Evolutionary conservation across 2,113 vertebrate genomes (phyloP).

Genomic region (Salvelinus namaycush): DNA sequence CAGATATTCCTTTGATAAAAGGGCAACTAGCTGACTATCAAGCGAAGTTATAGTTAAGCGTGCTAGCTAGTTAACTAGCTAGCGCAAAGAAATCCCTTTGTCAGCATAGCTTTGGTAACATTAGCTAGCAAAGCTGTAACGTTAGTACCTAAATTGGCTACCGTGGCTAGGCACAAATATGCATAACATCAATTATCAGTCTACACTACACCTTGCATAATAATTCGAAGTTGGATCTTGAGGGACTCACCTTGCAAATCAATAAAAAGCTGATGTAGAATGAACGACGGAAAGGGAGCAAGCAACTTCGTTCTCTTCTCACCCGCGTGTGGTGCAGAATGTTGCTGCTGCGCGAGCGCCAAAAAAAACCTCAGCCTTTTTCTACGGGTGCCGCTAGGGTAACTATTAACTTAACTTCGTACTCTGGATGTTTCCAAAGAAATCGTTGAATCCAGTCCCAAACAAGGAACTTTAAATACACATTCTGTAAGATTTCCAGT

Average conservation of each 20-base stretch:
- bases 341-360: not conserved
- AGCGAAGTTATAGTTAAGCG: too few relatives aligned
- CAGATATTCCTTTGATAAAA: too few relatives aligned
- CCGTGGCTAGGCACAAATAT: not conserved
- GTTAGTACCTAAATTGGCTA: not conserved
- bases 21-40: too few relatives aligned
- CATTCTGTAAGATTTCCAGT: too few relatives aligned
- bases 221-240: not conserved
- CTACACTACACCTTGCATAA: not conserved
- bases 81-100: too few relatives aligned
- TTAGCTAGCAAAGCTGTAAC: not conserved
- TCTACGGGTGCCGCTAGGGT: slow-evolving; percentile 1
- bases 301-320: not conserved
- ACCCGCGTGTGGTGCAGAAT: not conserved
- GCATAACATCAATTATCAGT: not conserved
- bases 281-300: not conserved
- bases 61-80: too few relatives aligned
- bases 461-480: too few relatives aligned
- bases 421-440: too few relatives aligned
- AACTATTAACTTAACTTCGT: too few relatives aligned
- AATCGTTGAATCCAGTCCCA: too few relatives aligned
- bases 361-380: not conserved
- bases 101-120: not conserved
- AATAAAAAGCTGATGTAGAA: not conserved
- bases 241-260: not conserved